Conservation (phyloP, 2,797 vertebrate genomes). For the Champsocephalus esox region DNA sequence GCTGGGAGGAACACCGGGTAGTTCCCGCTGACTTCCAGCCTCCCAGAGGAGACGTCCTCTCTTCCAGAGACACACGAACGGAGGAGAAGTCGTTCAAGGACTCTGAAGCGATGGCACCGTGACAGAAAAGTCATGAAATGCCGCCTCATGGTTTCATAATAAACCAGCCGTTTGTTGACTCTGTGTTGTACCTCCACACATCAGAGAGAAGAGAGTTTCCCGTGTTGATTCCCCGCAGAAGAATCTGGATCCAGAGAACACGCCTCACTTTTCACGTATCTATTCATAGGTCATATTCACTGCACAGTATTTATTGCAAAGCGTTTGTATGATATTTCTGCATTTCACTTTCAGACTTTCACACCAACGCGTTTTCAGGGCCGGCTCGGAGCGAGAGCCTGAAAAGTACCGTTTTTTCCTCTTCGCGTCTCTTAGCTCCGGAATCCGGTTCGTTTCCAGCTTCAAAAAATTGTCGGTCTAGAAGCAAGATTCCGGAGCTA, state of each 20-base stretch:
- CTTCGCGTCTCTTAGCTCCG: too few relatives aligned
- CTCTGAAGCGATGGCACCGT: constrained; percentile 40
- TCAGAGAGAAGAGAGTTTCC: constrained; percentile 21
- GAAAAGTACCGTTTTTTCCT: too few relatives aligned
- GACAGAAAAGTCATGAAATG: constrained; percentile 47
- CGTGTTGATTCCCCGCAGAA: background rate
- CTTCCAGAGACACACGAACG: constrained; percentile 17
- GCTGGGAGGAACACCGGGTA: constrained; percentile 19
- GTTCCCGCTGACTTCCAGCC: constrained; percentile 38
- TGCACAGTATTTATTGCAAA: too few relatives aligned
- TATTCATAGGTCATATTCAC: too few relatives aligned
- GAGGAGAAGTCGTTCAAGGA: constrained; percentile 40
- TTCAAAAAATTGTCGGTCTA: too few relatives aligned
- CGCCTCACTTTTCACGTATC: background rate
- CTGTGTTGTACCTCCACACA: constrained; percentile 26
- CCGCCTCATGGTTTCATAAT: constrained; percentile 47
- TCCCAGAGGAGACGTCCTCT: constrained; percentile 11
- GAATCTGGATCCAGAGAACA: constrained; percentile 4
- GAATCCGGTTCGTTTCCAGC: too few relatives aligned
- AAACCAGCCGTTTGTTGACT: constrained; percentile 48
- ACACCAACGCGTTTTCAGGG: too few relatives aligned
- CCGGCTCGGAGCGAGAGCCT: too few relatives aligned
- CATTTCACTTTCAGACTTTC: too few relatives aligned
- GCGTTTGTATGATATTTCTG: too few relatives aligned
- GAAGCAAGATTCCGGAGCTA: too few relatives aligned